These are phyloP conservation scores for Manacus vitellinus DNA, from an alignment of 2,113 vertebrate species.

Conservation along the genomic window DNA sequence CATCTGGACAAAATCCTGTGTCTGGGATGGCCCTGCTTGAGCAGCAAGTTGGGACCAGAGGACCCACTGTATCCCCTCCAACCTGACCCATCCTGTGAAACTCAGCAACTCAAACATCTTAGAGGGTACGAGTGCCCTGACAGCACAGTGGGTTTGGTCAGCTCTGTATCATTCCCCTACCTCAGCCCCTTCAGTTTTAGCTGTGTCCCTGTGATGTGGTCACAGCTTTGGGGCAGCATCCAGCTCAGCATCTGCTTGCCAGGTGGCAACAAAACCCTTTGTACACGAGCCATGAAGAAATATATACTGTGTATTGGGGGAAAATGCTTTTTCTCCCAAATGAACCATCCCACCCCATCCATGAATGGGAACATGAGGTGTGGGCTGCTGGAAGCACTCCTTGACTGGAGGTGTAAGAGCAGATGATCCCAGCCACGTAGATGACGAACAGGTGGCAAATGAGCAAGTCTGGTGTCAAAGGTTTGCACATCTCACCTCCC, in stretches of 20 bases:
- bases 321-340: not conserved
- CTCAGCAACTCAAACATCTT: not conserved
- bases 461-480: not conserved
- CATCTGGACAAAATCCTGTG: not conserved
- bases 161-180: not conserved
- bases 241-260: not conserved
- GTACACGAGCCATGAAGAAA: not conserved
- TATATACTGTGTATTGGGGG: fast-evolving
- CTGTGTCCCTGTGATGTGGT: not conserved
- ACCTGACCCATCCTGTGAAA: not conserved
- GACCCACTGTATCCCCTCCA: not conserved
- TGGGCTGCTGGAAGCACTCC: not conserved
- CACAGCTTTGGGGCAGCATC: not conserved
- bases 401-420: not conserved
- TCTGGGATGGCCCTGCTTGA: not conserved
- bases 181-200: not conserved
- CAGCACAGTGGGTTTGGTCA: not conserved
- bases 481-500: not conserved
- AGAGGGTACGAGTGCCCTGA: not conserved
- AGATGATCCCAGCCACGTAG: not conserved
- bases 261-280: not conserved
- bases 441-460: not conserved
- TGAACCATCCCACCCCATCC: not conserved
- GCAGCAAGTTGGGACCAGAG: not conserved
- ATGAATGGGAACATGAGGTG: not conserved